Percentiles rank a stretch among this genome's conserved stretches.
These are phyloP conservation scores for Spodoptera picta DNA, from an alignment of 2,888 invertebrate genomes.

Conservation along the genomic window DNA sequence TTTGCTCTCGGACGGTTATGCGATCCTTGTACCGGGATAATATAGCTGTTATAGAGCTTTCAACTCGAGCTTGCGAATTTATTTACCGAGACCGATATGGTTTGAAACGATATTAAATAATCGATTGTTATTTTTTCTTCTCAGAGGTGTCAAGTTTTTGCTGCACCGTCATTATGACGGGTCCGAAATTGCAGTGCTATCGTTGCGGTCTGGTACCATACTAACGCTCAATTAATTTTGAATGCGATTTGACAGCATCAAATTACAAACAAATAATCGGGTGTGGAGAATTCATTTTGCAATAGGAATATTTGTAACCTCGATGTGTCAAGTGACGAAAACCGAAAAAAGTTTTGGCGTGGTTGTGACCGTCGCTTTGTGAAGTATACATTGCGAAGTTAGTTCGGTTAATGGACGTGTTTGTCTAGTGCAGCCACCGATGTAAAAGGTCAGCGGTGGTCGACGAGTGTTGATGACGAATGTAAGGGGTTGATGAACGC, in stretches of 20 bases:
- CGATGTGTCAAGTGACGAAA: constrained; percentile 51
- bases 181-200: constrained; percentile 75
- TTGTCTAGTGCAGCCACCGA: constrained; percentile 64
- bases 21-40: constrained; percentile 60
- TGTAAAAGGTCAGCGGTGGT: constrained; percentile 76
- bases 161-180: constrained; percentile 81
- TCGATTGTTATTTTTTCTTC: constrained; percentile 71
- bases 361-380: constrained; percentile 23
- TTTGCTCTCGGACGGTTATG: constrained; percentile 51
- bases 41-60: constrained; percentile 52
- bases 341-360: constrained; percentile 37
- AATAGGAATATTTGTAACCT: constrained; percentile 59
- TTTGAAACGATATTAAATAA: constrained; percentile 75
- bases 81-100: constrained; percentile 70
- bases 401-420: constrained; percentile 55
- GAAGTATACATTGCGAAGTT: constrained; percentile 51
- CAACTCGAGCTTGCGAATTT: constrained; percentile 56
- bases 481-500: constrained; percentile 88
- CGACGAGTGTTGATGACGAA: constrained; percentile 77
- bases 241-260: constrained; percentile 80
- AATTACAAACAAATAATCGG: constrained; percentile 72
- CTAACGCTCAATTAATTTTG: constrained; percentile 82
- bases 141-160: constrained; percentile 80
- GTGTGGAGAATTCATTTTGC: constrained; percentile 55
- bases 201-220: constrained; percentile 72